Base-by-base conservation (phyloP, 2,888 invertebrate species). In the Leptarthrus brevirostris region DNA sequence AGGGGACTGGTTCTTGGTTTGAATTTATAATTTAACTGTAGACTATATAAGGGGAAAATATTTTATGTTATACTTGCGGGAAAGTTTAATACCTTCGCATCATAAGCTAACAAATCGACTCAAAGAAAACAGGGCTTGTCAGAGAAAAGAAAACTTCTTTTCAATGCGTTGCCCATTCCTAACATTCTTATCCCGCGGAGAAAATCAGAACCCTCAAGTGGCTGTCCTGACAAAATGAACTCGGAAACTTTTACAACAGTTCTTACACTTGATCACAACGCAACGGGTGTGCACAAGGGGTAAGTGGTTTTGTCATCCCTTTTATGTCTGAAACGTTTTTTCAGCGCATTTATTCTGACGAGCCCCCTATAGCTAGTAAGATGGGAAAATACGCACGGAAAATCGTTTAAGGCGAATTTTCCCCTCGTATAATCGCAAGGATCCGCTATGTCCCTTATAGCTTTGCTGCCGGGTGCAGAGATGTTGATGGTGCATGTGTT, bases 231-330 rank as follows among this genome's bases (percentile, higher is more conserved):
- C 58, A 61, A 26, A 56, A 56, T 56, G 30, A 72, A 49, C 58
- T 47, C 47, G 30, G 22, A 22, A 56, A 54, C 71, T 44, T 36
- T 44, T 34, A 22, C 58, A 26, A 16, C 20, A 22, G 34, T 14
- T 36, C 24, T 24, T 40, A 54, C 40, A 72, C 72, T 72, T 72
- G 49, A 52, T 61, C 49, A 44, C 8, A 26, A 30, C 58, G 44
- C 70, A 40, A 73, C 71, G 75, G 71, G 75, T 73, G 71, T 36
- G 61, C 49, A 49, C 58, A 74, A 75, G 74, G 76, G 74, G 78
- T 75, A 79, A 79, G 79, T 79, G 79, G 79, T 79, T 77, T 77
- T 79, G 78, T 77, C 79, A 79, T 78, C 77, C 77, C 79, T 75
- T 79, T 79, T 64, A 74, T 76, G 74, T 73, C 54, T 64, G 26